phyloP scores from a whole-genome alignment of 1,140 invertebrate species.

The Tetragnatha versicolor region DNA sequence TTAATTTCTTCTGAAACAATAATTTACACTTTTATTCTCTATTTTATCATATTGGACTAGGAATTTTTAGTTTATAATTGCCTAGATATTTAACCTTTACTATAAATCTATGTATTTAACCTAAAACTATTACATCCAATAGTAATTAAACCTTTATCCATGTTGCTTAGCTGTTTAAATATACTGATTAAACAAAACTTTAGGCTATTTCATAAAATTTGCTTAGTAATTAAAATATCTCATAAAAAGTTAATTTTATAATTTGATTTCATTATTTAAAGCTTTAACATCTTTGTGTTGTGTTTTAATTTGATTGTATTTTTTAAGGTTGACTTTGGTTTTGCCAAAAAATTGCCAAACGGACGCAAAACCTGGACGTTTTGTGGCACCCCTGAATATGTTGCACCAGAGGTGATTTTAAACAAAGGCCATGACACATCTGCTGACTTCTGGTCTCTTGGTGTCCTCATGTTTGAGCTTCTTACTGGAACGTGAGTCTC shows the following conservation, averaged over 20 bases:
- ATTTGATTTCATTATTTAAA: neutral
- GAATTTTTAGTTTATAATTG: no score
- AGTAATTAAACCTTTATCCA: no score
- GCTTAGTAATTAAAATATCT: conserved; percentile 27
- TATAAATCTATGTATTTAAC: no score
- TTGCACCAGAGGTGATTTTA: conserved; percentile 91
- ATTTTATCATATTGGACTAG: no score
- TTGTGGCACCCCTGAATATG: conserved; percentile 91
- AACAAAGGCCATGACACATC: conserved; percentile 70
- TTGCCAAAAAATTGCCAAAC: conserved; percentile 84
- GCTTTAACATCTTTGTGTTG: neutral
- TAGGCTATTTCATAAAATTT: neutral
- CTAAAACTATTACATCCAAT: no score
- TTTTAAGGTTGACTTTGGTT: conserved; percentile 86
- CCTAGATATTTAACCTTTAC: no score
- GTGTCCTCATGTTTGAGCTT: conserved; percentile 90
- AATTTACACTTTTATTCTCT: no score
- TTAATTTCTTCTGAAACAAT: no score
- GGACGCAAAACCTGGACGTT: conserved; percentile 94
- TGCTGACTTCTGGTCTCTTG: conserved; percentile 94
- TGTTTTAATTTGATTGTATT: conserved; percentile 1
- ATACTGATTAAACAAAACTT: no score
- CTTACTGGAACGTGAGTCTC: conserved; percentile 73
- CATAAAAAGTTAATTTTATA: neutral
- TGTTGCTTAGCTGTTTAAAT: no score